Evolutionary conservation across 2,113 vertebrate species (phyloP), one percentile per base, ranked within the genome.

Genomic region (Mystacornis crossleyi): DNA sequence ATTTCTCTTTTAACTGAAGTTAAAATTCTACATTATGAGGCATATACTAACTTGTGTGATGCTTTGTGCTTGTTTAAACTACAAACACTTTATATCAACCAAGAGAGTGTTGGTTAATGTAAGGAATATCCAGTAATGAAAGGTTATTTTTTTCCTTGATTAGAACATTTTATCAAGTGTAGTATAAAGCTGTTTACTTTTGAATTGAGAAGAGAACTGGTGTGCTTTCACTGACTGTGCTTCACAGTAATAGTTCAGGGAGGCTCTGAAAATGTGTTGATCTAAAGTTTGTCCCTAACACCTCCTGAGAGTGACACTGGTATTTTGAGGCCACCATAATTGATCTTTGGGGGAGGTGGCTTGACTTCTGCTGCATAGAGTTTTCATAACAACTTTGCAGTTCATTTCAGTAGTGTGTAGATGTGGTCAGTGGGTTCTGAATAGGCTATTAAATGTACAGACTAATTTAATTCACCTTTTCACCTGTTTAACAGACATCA

Each of bases 301-400:
- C 42, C 13, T 81, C 23, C 18, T 77, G 71, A 18, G 13, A 74
- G 9, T 28, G 34, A 88, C 24, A 65, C 18, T 58, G 47, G 17
- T 15, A 14, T 86, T 93, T 87, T 77, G 5, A 70, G 34, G 23
- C 10, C 40, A 48, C 18, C 5, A 0, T 53, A 65, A 43, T 0
- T 61, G 5, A 43, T n/a, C 54, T 54, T 48, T 12, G 15, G 1
- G 17, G 8, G 21, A 3, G 8, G 0, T 36, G 33, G 10, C 17
- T 91, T 70, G 24, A 40, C 70, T 77, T 89, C 60, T 61, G 5
- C 20, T 45, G 9, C 21, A 4, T 18, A 11, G 45, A 12, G 12
- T 54, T 80, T 86, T 91, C 38, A 1, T 74, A 67, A 67, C 13
- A 88, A 23, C n/a, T 86, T 62, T 51, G 57, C 33, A 18, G 16